Conservation (phyloP, 2,888 invertebrate species). For the Lithosia quadra region DNA sequence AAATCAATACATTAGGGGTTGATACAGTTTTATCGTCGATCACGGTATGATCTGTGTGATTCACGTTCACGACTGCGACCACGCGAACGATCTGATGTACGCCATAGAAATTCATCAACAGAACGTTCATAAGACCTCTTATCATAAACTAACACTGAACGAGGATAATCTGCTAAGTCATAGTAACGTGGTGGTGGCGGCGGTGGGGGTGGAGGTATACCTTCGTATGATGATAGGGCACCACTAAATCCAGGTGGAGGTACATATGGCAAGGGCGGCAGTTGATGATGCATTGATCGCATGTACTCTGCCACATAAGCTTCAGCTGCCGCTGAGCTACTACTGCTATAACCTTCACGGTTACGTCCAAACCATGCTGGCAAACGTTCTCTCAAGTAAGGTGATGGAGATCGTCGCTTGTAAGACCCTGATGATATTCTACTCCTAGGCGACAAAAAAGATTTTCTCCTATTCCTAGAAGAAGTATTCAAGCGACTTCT, state of each 20-base stretch:
- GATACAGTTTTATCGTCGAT: constrained; percentile 83
- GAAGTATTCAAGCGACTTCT: constrained; percentile 84
- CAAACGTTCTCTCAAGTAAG: constrained; percentile 87
- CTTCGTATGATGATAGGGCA: constrained; percentile 86
- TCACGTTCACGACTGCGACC: constrained; percentile 87
- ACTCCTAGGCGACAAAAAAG: constrained; percentile 89
- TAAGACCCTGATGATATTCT: constrained; percentile 85
- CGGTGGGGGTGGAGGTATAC: constrained; percentile 90
- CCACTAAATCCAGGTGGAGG: constrained; percentile 87
- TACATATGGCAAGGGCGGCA: constrained; percentile 94
- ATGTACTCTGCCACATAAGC: constrained; percentile 96
- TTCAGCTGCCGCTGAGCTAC: constrained; percentile 90
- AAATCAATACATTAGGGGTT: constrained; percentile 77
- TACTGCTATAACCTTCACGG: constrained; percentile 75
- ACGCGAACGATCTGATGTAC: constrained; percentile 90
- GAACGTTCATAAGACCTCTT: constrained; percentile 95
- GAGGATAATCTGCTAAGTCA: constrained; percentile 93
- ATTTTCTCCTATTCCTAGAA: constrained; percentile 87
- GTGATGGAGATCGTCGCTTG: constrained; percentile 87
- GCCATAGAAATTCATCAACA: constrained; percentile 94
- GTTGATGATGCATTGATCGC: constrained; percentile 94
- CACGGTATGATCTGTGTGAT: constrained; percentile 87
- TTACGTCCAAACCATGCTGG: constrained; percentile 89
- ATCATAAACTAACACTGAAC: constrained; percentile 88
- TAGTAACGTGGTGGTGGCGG: constrained; percentile 88